phyloP scores from a whole-genome alignment of 2,113 vertebrate species.

The Cyanistes caeruleus region DNA sequence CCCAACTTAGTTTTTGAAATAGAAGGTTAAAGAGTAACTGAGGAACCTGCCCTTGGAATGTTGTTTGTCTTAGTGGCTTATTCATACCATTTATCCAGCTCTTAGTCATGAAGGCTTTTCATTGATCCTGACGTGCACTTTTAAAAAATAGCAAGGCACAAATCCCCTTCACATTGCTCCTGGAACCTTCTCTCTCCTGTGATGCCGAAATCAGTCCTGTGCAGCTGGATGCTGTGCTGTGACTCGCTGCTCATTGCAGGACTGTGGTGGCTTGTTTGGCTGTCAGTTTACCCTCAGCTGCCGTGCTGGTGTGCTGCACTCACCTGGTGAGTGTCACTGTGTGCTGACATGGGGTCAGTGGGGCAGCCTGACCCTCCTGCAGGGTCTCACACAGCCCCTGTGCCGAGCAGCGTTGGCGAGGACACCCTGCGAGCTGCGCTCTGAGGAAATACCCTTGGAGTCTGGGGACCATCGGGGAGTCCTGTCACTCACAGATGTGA shows the following conservation, averaged over 20 bases:
- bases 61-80: conserved; percentile 15
- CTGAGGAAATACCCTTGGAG: not conserved
- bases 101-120: conserved; percentile 37
- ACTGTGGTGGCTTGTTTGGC: not conserved
- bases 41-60: not conserved
- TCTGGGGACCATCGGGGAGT: not conserved
- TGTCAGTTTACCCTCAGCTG: not conserved
- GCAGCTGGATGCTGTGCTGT: not conserved
- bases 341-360: rapidly evolving
- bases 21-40: not conserved
- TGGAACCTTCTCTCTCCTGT: not conserved
- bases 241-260: rapidly evolving
- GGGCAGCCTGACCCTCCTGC: not conserved
- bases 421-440: rapidly evolving
- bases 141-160: not conserved
- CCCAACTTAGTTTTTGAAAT: not conserved
- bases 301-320: not conserved
- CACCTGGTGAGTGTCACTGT: not conserved
- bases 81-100: conserved; percentile 4
- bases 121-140: not conserved
- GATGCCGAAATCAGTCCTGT: not conserved
- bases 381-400: not conserved
- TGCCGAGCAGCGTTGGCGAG: rapidly evolving
- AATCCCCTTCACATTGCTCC: not conserved
- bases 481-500: too few relatives aligned